phyloP scores from a whole-genome alignment of 2,113 vertebrate genomes.

The Nettapus auritus region DNA sequence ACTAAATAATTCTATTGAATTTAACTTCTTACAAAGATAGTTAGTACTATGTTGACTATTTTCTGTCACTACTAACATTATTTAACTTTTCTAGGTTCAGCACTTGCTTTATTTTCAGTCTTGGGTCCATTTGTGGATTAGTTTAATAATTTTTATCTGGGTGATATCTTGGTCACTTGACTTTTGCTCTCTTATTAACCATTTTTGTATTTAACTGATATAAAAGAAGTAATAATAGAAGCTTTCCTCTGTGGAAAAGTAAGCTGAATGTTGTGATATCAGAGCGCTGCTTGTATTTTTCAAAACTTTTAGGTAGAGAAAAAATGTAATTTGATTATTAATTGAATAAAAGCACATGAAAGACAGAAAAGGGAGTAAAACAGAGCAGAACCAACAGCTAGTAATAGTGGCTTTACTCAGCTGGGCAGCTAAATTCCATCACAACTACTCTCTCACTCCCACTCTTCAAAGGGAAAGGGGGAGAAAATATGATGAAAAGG shows the following conservation, averaged over 20 bases:
- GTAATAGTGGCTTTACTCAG: too few species aligned
- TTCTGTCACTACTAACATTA: neutral
- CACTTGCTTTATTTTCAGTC: slow-evolving; percentile 9
- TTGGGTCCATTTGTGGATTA: neutral
- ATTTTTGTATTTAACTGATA: neutral
- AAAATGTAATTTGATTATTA: neutral
- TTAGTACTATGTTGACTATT: neutral
- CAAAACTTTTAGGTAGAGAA: neutral
- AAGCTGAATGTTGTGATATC: neutral
- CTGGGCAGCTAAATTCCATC: too few species aligned
- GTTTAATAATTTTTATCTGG: neutral
- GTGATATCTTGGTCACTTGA: neutral
- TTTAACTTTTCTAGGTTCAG: slow-evolving; percentile 6
- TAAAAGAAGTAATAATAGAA: neutral
- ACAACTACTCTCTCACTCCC: too few species aligned
- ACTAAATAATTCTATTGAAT: neutral
- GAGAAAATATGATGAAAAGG: too few species aligned
- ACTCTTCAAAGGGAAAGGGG: too few species aligned
- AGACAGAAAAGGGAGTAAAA: neutral
- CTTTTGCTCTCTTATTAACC: neutral
- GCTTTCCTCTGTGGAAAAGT: neutral
- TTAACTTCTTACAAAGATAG: neutral
- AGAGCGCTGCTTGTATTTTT: neutral
- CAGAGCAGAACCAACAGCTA: neutral
- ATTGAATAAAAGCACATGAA: neutral